These are phyloP conservation scores for Alviniconcha strummeri DNA, from an alignment of 2,888 invertebrate genomes.

Conservation along the genomic window DNA sequence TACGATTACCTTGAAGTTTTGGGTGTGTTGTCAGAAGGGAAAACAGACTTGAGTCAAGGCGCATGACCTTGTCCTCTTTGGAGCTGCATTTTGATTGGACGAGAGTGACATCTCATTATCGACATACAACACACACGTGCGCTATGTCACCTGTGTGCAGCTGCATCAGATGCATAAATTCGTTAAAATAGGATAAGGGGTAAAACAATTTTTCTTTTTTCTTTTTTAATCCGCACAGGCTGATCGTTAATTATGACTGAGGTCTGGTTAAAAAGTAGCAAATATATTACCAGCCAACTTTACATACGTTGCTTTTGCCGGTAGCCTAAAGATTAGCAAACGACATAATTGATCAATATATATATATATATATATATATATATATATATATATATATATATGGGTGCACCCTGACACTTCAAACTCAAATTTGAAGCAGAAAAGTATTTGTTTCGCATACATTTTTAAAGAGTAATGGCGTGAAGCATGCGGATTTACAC, in stretches of 20 bases:
- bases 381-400: neutral
- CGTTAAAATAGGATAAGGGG: too few relatives aligned
- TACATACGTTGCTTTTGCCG: neutral
- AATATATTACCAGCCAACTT: neutral
- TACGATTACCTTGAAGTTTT: neutral
- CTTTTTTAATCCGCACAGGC: too few relatives aligned
- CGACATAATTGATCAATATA: neutral
- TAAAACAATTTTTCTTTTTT: too few relatives aligned
- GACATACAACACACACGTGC: conserved; percentile 12
- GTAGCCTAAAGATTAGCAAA: neutral
- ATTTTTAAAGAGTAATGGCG: neutral
- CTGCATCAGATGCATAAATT: too few relatives aligned
- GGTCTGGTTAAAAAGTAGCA: too few relatives aligned
- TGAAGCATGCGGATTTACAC: too few relatives aligned
- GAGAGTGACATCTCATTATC: conserved; percentile 15
- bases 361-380: neutral
- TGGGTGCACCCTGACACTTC: neutral
- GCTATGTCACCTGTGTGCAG: neutral
- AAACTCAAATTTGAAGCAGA: neutral
- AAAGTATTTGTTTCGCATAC: neutral
- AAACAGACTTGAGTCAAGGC: conserved; percentile 34
- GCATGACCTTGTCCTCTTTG: conserved; percentile 29
- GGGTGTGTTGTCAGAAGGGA: conserved; percentile 8
- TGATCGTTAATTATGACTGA: too few relatives aligned
- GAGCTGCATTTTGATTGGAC: conserved; percentile 8